Evolutionary conservation across 2,888 invertebrate species (phyloP), one percentile per base, ranked within the genome.

Genomic region (Eueremaeus valkanovi): DNA sequence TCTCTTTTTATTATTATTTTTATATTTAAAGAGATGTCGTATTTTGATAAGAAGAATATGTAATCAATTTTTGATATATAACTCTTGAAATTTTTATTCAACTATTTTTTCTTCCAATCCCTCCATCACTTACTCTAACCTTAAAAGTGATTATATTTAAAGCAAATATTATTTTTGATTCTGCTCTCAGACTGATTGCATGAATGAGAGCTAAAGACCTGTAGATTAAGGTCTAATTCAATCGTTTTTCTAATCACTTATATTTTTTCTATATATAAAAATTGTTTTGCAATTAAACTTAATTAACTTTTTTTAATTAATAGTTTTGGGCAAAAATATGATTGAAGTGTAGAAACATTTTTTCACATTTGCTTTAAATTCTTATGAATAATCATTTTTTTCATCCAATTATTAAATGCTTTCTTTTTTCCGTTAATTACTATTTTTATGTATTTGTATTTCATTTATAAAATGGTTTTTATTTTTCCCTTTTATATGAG

Each of bases 41-140:
- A 27, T 55, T 49, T 55, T 27, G 55, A 55, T 55, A 55, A 55
- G 36, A n/a, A 36, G 55, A 55, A 55, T 55, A 55, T 27, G 27
- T 27, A 55, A 55, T 55, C 55, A 55, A 55, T 55, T 55, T 55
- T 27, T 55, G 55, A 55, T 55, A 55, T 55, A 55, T 55, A 55
- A 55, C 55, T 55, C 55, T 11, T 18, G 11, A 27, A n/a, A 27
- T 55, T 24, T 55, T 24, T 27, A 55, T 55, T 55, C 27, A 24
- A 27, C 11, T 24, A 55, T 24, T 58, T 24, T 58, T 16, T 58
- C 3, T 58, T 27, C 13, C 55, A 13, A 29, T 58, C 18, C 31
- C 18, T 29, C 16, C 31, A 0, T 31, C 29, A 18, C 13, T 11
- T 11, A 3, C 3, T 11, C 18, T 45, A 16, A 16, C 21, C 21